Percentiles rank a stretch among this genome's conserved stretches.
These are phyloP conservation scores for Misgurnus anguillicaudatus DNA, from an alignment of 2,113 vertebrate genomes.

Conservation along the genomic window DNA sequence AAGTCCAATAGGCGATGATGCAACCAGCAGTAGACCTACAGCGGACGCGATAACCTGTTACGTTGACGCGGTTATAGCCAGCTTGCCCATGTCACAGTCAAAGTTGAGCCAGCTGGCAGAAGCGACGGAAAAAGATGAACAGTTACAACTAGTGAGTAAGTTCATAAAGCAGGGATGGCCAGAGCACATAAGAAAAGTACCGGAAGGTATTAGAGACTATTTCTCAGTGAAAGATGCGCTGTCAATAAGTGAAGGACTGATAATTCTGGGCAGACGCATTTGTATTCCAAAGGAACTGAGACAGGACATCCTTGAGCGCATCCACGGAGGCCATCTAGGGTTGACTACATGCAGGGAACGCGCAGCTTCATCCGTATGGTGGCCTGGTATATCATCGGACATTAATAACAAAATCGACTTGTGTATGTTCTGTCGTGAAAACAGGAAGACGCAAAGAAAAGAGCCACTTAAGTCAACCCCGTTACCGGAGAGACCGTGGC, in stretches of 20 bases:
- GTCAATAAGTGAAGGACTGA: slow-evolving; percentile 1
- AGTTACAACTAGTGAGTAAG: slow-evolving; percentile 14
- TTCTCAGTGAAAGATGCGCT: not conserved
- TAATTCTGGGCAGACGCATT: not conserved
- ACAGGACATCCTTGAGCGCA: slow-evolving; percentile 21
- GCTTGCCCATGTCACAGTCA: not conserved
- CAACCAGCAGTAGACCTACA: not conserved
- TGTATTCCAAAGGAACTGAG: slow-evolving; percentile 7
- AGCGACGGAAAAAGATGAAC: not conserved
- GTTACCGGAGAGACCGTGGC: too few species aligned
- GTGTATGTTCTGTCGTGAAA: slow-evolving; percentile 15
- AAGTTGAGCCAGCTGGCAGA: slow-evolving; percentile 7
- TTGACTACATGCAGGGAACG: slow-evolving; percentile 4
- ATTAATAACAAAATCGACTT: slow-evolving; percentile 9
- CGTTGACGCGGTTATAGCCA: not conserved
- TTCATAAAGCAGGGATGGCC: slow-evolving; percentile 26
- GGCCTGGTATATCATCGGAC: slow-evolving; percentile 15
- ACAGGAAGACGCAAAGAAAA: slow-evolving; percentile 11
- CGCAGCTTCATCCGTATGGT: slow-evolving; percentile 22
- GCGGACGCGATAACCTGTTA: slow-evolving; percentile 1
- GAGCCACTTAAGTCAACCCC: slow-evolving; percentile 34
- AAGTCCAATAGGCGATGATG: not conserved
- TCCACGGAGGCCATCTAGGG: slow-evolving; percentile 32
- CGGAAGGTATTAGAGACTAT: not conserved
- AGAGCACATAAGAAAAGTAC: slow-evolving; percentile 20